Conservation (phyloP, 2,113 vertebrate genomes). For the Lathamus discolor region DNA sequence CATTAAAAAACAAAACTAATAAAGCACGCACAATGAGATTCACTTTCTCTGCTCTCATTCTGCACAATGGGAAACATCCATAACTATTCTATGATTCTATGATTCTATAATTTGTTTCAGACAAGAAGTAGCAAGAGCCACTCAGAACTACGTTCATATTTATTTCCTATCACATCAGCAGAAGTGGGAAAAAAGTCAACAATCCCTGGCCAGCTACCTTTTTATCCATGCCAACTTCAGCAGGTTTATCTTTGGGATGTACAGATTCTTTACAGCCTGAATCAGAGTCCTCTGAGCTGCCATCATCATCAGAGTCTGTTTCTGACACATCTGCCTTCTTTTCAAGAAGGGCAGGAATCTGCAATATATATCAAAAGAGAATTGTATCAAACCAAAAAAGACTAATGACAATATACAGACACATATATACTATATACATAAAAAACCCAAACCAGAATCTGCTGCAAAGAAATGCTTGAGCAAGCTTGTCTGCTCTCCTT, state of each 20-base stretch:
- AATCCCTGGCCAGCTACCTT: conserved; percentile 77
- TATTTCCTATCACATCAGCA: not conserved
- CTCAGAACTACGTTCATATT: not conserved
- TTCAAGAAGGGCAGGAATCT: conserved; percentile 93
- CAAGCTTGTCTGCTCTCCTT: not conserved
- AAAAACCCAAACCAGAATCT: not conserved
- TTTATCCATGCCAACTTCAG: conserved; percentile 73
- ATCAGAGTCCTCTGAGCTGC: conserved; percentile 62
- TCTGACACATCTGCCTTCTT: not conserved
- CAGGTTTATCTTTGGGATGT: conserved; percentile 50
- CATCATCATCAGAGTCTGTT: conserved; percentile 62
- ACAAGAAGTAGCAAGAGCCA: not conserved
- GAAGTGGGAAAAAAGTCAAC: not conserved
- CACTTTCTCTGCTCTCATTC: not conserved
- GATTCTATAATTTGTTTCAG: not conserved
- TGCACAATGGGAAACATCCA: not conserved
- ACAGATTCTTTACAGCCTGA: conserved; percentile 56
- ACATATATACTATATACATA: rapidly evolving
- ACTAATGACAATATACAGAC: not conserved
- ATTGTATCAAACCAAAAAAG: not conserved
- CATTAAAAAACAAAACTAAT: not conserved
- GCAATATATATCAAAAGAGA: not conserved
- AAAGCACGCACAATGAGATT: not conserved
- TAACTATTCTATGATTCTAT: too few species aligned
- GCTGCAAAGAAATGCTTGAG: not conserved